Base-by-base conservation (phyloP, 2,888 invertebrate species). In the Nysson spinosus region DNA sequence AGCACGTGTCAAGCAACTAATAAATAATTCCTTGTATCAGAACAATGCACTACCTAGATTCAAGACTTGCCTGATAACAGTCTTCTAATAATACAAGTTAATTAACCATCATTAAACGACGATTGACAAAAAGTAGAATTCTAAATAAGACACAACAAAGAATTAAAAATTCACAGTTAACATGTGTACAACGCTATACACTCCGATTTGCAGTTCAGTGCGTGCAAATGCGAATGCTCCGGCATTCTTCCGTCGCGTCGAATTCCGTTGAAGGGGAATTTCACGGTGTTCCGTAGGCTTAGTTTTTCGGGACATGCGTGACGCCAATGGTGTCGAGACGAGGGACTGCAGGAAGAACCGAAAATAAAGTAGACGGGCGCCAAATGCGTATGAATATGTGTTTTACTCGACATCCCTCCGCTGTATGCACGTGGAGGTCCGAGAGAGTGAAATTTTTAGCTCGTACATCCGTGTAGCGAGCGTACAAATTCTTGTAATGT, bases 351-450 rank as follows among this genome's bases (percentile, higher is more conserved):
- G 80, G 80, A 81, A 78, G 81, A 68, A 79, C 82, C 82, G 69
- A 82, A 83, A 83, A 83, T 83, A 83, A 83, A 83, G 74, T 80
- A 73, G 77, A 80, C 80, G 65, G 77, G 64, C 77, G 73, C 54
- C 77, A 56, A 24, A 56, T 39, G 58, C 50, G 65, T 65, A 71
- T 65, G 73, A 78, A 77, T 72, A 76, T 72, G 61, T 39, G 64
- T 42, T 37, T 28, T n/a, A 16, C 26, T 32, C 20, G 50, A 22
- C 56, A 14, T 57, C 47, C 56, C 47, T 64, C 44, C 46, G 9
- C 16, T 11, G 51, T 49, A 54, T 44, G 30, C 12, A 32, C 65
- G 62, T 35, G 55, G 57, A 65, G 67, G 69, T 63, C 66, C 32
- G 37, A 37, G 19, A n/a, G 49, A 11, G 64, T 61, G 71, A 78